Evolutionary conservation across 2,888 invertebrate genomes (phyloP).

Genomic region (Eucriotettix oculatus): DNA sequence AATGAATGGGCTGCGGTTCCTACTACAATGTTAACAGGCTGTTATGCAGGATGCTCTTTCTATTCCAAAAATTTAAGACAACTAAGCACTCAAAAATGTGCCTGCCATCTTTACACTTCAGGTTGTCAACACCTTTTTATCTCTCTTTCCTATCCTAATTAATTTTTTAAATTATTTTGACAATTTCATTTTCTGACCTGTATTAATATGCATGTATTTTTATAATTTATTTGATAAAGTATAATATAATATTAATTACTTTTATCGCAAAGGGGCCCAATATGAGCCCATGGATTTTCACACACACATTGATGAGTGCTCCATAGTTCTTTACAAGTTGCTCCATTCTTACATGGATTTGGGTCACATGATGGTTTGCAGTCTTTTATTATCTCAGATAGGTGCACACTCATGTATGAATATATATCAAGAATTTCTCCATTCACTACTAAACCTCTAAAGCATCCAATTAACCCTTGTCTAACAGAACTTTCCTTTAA

Average conservation of each 20-base stretch:
- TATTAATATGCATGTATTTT: background rate
- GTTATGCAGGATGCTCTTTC: too few relatives aligned
- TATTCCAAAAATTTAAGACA: too few relatives aligned
- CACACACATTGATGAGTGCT: slow-evolving; percentile 85
- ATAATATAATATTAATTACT: slow-evolving; percentile 40
- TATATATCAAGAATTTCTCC: slow-evolving; percentile 81
- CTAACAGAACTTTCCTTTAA: slow-evolving; percentile 66
- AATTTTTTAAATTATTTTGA: background rate
- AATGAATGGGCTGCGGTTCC: too few relatives aligned
- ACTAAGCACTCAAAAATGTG: too few relatives aligned
- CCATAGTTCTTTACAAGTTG: slow-evolving; percentile 81
- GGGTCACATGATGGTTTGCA: slow-evolving; percentile 90
- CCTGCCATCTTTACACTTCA: too few relatives aligned
- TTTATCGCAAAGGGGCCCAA: slow-evolving; percentile 76
- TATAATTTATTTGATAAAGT: background rate
- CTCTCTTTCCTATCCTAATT: too few relatives aligned
- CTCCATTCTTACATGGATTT: slow-evolving; percentile 83
- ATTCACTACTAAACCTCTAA: slow-evolving; percentile 81
- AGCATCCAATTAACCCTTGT: slow-evolving; percentile 85
- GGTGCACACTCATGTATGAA: slow-evolving; percentile 80
- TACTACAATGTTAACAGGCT: too few relatives aligned
- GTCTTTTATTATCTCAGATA: slow-evolving; percentile 81
- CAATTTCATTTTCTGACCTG: background rate
- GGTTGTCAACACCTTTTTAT: too few relatives aligned
- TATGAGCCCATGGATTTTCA: slow-evolving; percentile 82